Evolutionary conservation across 2,113 vertebrate genomes (phyloP).

Genomic region (Oncorhynchus nerka): DNA sequence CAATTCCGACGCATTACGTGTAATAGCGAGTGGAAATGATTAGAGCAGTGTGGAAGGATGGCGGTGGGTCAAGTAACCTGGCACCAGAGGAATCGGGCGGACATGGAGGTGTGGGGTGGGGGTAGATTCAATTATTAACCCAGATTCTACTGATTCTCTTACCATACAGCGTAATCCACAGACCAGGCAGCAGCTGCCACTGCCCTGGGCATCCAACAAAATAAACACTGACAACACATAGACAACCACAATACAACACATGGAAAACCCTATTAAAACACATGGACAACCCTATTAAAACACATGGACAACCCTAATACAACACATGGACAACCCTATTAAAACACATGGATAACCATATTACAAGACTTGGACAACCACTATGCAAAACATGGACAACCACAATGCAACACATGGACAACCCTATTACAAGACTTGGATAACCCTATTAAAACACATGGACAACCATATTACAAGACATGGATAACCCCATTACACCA

Average conservation of each 20-base stretch:
- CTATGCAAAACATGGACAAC: no score
- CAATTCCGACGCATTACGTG: no score
- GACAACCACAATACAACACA: neutral
- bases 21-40: no score
- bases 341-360: no score
- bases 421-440: no score
- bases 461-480: neutral
- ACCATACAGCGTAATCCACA: conserved; percentile 21
- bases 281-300: no score
- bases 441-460: no score
- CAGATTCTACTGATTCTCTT: conserved; percentile 35
- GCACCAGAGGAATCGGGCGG: conserved; percentile 21
- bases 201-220: neutral
- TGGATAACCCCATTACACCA: no score
- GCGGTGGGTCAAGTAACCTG: conserved; percentile 35
- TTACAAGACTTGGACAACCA: no score
- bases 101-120: conserved; percentile 33
- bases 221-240: neutral
- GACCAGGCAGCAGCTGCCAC: conserved; percentile 17
- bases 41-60: neutral
- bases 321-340: neutral
- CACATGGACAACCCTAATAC: neutral
- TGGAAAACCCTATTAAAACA: no score
- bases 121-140: conserved; percentile 47
- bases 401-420: no score